These are phyloP conservation scores for Chondrosia reniformis DNA, from an alignment of 37 sponge, comb jelly and placozoan species.

Conservation along the genomic window DNA sequence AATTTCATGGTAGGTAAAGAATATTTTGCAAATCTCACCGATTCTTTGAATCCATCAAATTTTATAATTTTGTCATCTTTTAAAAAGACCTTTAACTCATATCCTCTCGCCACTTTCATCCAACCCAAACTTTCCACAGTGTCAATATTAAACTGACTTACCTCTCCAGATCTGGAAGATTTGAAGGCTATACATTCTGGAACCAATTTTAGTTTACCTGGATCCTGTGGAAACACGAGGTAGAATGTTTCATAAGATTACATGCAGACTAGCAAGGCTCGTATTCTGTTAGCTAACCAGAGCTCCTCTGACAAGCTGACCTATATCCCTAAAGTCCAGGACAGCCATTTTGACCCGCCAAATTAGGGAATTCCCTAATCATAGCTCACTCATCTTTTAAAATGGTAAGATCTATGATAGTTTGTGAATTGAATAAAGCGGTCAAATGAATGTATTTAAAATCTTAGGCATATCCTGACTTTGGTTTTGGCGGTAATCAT, in stretches of 20 bases:
- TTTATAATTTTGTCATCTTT: conserved; percentile 53
- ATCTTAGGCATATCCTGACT: conserved; percentile 30
- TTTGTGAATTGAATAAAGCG: too few species aligned
- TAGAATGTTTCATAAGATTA: neutral
- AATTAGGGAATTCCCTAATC: too few species aligned
- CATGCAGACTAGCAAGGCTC: neutral
- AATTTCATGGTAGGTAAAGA: too few species aligned
- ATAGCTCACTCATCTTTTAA: too few species aligned
- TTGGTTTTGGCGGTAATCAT: conserved; percentile 30
- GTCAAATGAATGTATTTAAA: too few species aligned
- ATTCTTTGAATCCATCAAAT: conserved; percentile 91
- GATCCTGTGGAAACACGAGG: conserved; percentile 43
- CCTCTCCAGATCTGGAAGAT: conserved; percentile 58
- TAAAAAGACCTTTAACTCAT: conserved; percentile 65
- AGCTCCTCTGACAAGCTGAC: conserved; percentile 52
- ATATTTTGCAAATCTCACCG: conserved; percentile 68
- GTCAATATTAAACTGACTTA: conserved; percentile 51
- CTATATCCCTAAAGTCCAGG: conserved; percentile 65
- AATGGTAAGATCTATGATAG: too few species aligned
- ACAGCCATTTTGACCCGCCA: too few species aligned
- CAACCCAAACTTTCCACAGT: conserved; percentile 70
- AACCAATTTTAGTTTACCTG: conserved; percentile 78
- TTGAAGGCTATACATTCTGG: conserved; percentile 85
- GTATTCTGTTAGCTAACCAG: conserved; percentile 40
- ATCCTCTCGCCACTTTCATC: conserved; percentile 80